A percentile compares a stretch with the other conserved stretches of the same genome.
These are phyloP conservation scores for Ceratosolen solmsi DNA, from an alignment of 1,140 invertebrate species.

Conservation along the genomic window DNA sequence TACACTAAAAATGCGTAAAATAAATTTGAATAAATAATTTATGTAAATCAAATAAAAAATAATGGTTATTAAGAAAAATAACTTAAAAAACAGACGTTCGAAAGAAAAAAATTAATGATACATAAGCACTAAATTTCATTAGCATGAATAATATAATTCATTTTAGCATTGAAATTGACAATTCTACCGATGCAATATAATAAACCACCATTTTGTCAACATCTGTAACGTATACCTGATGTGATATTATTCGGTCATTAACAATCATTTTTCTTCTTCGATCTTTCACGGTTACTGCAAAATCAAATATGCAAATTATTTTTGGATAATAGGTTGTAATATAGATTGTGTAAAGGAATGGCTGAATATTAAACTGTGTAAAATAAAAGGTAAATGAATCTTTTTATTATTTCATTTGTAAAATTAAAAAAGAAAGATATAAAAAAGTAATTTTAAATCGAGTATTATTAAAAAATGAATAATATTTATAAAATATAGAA, in stretches of 20 bases:
- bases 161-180: neutral
- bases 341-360: no score
- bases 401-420: neutral
- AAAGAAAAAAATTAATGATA: conserved; percentile 2
- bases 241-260: conserved; percentile 14
- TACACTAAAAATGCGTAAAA: no score
- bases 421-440: neutral
- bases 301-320: no score
- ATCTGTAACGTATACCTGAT: neutral
- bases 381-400: no score
- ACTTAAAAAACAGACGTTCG: no score
- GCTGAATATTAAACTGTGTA: no score
- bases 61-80: no score
- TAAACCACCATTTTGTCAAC: neutral
- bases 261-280: conserved; percentile 11
- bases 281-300: neutral
- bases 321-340: no score
- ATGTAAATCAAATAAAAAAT: neutral
- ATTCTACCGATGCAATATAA: conserved; percentile 15
- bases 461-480: no score
- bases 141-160: neutral
- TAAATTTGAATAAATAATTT: neutral
- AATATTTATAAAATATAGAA: no score
- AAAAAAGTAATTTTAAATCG: neutral
- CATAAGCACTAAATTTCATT: neutral